Base-by-base conservation (phyloP, 2,797 vertebrate species). In the Poecilia velifera region DNA sequence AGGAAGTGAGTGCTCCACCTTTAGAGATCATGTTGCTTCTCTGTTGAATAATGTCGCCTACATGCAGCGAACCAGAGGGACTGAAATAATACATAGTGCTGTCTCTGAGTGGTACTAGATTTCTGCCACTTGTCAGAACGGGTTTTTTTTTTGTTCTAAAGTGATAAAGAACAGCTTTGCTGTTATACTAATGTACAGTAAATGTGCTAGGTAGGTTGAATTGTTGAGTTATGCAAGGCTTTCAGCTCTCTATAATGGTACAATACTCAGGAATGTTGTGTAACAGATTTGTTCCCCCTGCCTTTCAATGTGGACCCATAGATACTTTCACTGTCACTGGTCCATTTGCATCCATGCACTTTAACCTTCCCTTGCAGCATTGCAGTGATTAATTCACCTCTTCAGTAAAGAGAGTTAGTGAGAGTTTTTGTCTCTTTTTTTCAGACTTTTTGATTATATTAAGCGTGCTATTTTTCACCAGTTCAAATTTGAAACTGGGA, bases 181-280 rank as follows among this genome's bases (percentile, higher is more conserved):
- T 81, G 85, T 88, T 84, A 89, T 79, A 82, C 88, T 94, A 93
- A 95, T 94, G 93, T 91, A 90, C 91, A 91, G 91, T 89, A 90
- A 90, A 92, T 92, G 87, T 91, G 86, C 88, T 70, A 81, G 92
- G 92, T 93, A 93, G 93, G 93, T 91, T 93, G 93, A 72, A 91
- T 88, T 92, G 91, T 88, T 89, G 91, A 90, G 92, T 94, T 95
- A 94, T 91, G 86, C 90, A 94, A 94, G 86, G 91, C 94, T 95
- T 94, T 95, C 89, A 92, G 84, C 85, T 78, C 85, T 89, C 80
- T 83, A 90, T 91, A 83, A 84, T 84, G 85, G 90, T 79, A 81
- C 68, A 76, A 89, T 85, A 85, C 91, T 90, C 91, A 79, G 89
- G 80, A 81, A 79, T 81, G 84, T 94, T 94, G 89, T 76, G 41